Conservation (phyloP, 2,113 vertebrate genomes). For the Boulengeromyrus knoepffleri region DNA sequence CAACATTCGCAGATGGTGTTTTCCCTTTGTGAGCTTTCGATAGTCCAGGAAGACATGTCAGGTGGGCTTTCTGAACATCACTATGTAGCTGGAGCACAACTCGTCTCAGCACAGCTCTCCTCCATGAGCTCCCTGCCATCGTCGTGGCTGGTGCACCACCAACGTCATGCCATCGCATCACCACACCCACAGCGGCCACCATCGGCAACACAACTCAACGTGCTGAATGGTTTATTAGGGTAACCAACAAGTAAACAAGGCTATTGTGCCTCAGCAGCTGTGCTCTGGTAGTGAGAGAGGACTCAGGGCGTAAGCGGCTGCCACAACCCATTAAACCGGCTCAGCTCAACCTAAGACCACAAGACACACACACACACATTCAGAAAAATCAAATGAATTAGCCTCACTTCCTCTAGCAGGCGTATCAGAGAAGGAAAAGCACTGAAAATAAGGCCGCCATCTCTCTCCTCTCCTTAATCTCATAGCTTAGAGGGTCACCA, state of each 20-base stretch:
- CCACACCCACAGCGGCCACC: neutral
- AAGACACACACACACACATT: neutral
- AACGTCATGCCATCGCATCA: neutral
- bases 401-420: neutral
- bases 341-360: neutral
- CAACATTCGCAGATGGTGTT: neutral
- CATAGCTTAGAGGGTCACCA: neutral
- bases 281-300: neutral
- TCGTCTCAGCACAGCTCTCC: neutral
- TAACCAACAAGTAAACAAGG: neutral
- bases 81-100: neutral
- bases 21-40: neutral
- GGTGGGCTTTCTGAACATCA: neutral
- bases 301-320: neutral
- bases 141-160: slow-evolving; percentile 20
- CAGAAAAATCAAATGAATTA: neutral
- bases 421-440: neutral
- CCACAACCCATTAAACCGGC: neutral
- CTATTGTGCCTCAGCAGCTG: neutral
- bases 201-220: neutral
- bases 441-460: neutral
- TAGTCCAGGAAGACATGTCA: neutral
- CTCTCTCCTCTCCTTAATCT: neutral
- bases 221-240: neutral
- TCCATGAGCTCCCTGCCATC: neutral